Evolutionary conservation across 2,888 invertebrate genomes (phyloP), one percentile per base, ranked within the genome.

Genomic region (Pheosia gnoma): DNA sequence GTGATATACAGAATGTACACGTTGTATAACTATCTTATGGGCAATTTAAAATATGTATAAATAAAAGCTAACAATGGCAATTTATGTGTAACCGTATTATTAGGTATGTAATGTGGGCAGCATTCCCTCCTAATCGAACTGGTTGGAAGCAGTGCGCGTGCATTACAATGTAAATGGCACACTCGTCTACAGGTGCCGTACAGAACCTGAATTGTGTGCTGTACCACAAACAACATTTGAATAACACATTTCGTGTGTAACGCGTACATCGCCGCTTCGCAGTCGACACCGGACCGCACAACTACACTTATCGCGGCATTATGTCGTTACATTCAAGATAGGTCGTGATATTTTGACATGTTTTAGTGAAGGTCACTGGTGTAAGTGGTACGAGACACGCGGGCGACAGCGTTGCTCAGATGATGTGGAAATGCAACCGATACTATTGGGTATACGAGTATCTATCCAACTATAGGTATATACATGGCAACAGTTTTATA

Each of bases 91-190:
- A 68, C 61, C 61, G 61, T 65, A 66, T 65, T 68, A 72, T 73
- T 70, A 71, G 68, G 68, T 67, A 69, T 67, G 66, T 75, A 70
- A 81, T 86, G 82, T 84, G 83, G 83, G 87, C 89, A 84, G 84
- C 91, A 91, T 91, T 91, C 90, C 88, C 80, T 86, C 85, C 81
- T 87, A 88, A 89, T 90, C 87, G 88, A 88, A 90, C 91, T 85
- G 90, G 91, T 90, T 89, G 83, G 81, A 84, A 80, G 86, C 85
- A 86, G 82, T 86, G 82, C 84, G 82, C 83, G 84, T 86, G 85
- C 89, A 89, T 90, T 91, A 91, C 90, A 91, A 90, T 91, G 91
- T 91, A 91, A 91, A 90, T 89, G 88, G 91, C 88, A 90, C 89
- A 87, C 87, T 87, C 85, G 87, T 88, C 87, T 88, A 89, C 90